Conservation (phyloP, 2,888 invertebrate species). For the Elmis aenea region DNA sequence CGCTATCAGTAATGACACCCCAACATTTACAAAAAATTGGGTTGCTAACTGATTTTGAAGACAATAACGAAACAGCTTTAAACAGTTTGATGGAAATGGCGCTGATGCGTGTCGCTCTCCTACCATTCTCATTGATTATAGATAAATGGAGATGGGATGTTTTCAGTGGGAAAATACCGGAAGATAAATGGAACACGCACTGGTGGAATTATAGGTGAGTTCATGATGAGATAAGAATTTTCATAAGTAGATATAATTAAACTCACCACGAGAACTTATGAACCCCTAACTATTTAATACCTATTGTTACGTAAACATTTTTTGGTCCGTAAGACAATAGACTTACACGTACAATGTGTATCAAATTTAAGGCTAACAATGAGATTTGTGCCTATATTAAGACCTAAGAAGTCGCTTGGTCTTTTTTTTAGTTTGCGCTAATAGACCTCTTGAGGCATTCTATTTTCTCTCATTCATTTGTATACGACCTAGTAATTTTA, state of each 20-base stretch:
- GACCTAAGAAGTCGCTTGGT: too few relatives aligned
- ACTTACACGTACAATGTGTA: too few relatives aligned
- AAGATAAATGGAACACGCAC: constrained; percentile 45
- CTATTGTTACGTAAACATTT: not conserved
- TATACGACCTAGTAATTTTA: too few relatives aligned
- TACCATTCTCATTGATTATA: constrained; percentile 54
- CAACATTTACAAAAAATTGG: constrained; percentile 48
- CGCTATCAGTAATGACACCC: constrained; percentile 54
- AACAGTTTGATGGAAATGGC: constrained; percentile 50
- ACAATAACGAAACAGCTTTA: constrained; percentile 41
- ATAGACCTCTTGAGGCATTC: too few relatives aligned
- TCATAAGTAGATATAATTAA: too few relatives aligned
- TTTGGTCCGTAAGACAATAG: too few relatives aligned
- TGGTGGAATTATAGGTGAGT: constrained; percentile 43
- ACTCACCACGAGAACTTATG: too few relatives aligned
- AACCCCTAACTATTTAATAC: too few relatives aligned
- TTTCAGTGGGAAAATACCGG: constrained; percentile 45
- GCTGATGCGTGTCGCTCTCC: constrained; percentile 49
- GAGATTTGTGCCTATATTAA: too few relatives aligned
- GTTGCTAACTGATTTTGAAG: constrained; percentile 43
- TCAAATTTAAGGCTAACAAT: too few relatives aligned
- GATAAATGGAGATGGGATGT: constrained; percentile 59
- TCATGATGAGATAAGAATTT: constrained; percentile 1
- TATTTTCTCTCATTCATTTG: too few relatives aligned
- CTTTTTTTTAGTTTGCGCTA: too few relatives aligned